Conservation (phyloP, 2,888 invertebrate species). For the Amphipyra berbera region DNA sequence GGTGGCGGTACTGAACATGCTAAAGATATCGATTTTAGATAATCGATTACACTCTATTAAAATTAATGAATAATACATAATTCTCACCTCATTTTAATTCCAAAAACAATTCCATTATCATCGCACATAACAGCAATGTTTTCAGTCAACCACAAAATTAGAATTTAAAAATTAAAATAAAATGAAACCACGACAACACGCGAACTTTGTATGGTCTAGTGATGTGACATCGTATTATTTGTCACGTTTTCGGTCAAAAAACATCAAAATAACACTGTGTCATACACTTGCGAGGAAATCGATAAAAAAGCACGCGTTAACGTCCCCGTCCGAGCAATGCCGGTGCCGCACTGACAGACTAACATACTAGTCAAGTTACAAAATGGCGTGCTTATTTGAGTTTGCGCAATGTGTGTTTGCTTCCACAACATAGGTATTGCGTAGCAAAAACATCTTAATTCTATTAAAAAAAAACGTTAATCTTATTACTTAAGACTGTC, state of each 20-base stretch:
- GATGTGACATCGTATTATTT: slow-evolving; percentile 68
- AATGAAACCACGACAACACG: slow-evolving; percentile 72
- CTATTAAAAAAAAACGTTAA: slow-evolving; percentile 24
- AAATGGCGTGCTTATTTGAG: slow-evolving; percentile 74
- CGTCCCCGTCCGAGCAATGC: slow-evolving; percentile 62
- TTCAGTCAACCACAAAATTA: slow-evolving; percentile 57
- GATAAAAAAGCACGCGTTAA: slow-evolving; percentile 68
- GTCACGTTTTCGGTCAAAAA: slow-evolving; percentile 74
- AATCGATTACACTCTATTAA: slow-evolving; percentile 25
- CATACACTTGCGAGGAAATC: slow-evolving; percentile 66
- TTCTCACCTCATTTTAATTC: slow-evolving; percentile 71
- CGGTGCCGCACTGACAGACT: slow-evolving; percentile 78
- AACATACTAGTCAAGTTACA: slow-evolving; percentile 64
- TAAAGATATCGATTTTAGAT: slow-evolving; percentile 39
- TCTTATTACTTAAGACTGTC: slow-evolving; percentile 5
- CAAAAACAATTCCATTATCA: slow-evolving; percentile 63
- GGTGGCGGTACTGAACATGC: slow-evolving; percentile 1
- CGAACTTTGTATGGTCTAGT: slow-evolving; percentile 56
- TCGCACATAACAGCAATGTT: slow-evolving; percentile 57
- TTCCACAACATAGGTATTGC: slow-evolving; percentile 30
- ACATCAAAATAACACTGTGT: slow-evolving; percentile 79
- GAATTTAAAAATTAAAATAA: slow-evolving; percentile 33
- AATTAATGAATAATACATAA: slow-evolving; percentile 45
- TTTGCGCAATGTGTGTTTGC: slow-evolving; percentile 73
- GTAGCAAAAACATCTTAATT: slow-evolving; percentile 27